Percentiles rank a stretch among this genome's conserved stretches.
phyloP scores from a whole-genome alignment of 1,140 invertebrate genomes.

The Magallana gigas region DNA sequence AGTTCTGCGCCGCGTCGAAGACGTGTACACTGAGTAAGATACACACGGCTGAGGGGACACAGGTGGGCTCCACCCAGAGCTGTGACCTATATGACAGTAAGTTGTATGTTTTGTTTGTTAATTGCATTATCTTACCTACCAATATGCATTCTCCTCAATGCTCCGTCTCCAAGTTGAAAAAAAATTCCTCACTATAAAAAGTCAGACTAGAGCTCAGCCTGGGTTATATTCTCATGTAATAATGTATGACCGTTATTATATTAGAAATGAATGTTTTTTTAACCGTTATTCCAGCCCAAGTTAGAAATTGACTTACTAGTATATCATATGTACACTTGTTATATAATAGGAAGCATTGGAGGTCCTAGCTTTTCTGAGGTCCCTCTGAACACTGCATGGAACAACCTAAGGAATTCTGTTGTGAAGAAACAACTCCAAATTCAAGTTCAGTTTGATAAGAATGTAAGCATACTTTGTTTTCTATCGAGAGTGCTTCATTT shows the following conservation, averaged over 20 bases:
- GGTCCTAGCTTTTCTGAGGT: constrained; percentile 38
- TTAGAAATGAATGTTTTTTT: too few relatives aligned
- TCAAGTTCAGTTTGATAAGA: constrained; percentile 34
- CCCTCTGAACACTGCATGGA: constrained; percentile 48
- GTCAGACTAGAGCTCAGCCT: too few relatives aligned
- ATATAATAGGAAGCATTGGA: constrained; percentile 49
- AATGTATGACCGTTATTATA: too few relatives aligned
- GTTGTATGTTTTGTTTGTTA: neutral
- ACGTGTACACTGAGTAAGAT: constrained; percentile 56
- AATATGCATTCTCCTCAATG: too few relatives aligned
- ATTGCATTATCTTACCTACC: too few relatives aligned
- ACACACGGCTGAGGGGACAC: constrained; percentile 41
- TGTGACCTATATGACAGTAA: neutral
- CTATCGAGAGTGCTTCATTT: too few relatives aligned
- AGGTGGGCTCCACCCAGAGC: neutral
- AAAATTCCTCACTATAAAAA: too few relatives aligned
- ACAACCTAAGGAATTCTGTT: constrained; percentile 54
- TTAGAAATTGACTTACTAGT: too few relatives aligned
- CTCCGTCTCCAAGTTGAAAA: too few relatives aligned
- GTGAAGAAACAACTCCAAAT: constrained; percentile 47
- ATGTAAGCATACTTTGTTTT: constrained; percentile 3
- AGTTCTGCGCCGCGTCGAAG: constrained; percentile 52
- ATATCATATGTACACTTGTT: neutral
- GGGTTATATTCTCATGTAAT: too few relatives aligned
- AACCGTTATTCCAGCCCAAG: too few relatives aligned